Conservation (phyloP, 2,888 invertebrate genomes). For the Zhengitettix transpicula region DNA sequence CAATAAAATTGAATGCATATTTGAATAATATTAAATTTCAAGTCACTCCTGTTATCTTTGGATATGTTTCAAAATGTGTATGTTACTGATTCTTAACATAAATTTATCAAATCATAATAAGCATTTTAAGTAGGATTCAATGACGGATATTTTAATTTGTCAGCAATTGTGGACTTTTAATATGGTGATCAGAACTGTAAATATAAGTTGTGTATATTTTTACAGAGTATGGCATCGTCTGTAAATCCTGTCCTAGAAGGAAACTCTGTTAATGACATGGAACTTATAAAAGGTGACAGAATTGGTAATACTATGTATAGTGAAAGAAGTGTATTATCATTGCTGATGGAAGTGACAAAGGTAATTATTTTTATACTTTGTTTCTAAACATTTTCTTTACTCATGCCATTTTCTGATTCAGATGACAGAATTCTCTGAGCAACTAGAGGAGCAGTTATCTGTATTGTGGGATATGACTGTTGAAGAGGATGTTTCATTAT, state of each 20-base stretch:
- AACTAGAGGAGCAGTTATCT: conserved; percentile 57
- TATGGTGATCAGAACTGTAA: too few species aligned
- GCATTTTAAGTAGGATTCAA: too few species aligned
- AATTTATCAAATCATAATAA: too few species aligned
- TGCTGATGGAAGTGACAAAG: conserved; percentile 43
- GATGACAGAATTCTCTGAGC: conserved; percentile 31
- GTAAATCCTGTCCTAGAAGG: not conserved
- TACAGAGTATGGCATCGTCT: not conserved
- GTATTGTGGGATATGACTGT: conserved; percentile 74
- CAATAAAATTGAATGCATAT: too few species aligned
- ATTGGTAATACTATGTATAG: conserved; percentile 70
- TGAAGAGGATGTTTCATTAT: conserved; percentile 55
- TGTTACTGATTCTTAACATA: too few species aligned
- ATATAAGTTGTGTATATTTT: too few species aligned
- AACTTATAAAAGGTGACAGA: conserved; percentile 50
- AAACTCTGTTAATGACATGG: conserved; percentile 21
- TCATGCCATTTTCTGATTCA: not conserved
- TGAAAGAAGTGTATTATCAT: conserved; percentile 52
- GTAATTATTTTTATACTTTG: not conserved
- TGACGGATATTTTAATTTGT: too few species aligned
- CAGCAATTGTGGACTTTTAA: too few species aligned
- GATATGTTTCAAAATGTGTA: too few species aligned
- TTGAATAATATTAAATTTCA: too few species aligned
- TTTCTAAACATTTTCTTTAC: too few species aligned
- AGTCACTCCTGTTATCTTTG: too few species aligned